Evolutionary conservation across 2,113 vertebrate genomes (phyloP).

Genomic region (Eulacestoma nigropectus): DNA sequence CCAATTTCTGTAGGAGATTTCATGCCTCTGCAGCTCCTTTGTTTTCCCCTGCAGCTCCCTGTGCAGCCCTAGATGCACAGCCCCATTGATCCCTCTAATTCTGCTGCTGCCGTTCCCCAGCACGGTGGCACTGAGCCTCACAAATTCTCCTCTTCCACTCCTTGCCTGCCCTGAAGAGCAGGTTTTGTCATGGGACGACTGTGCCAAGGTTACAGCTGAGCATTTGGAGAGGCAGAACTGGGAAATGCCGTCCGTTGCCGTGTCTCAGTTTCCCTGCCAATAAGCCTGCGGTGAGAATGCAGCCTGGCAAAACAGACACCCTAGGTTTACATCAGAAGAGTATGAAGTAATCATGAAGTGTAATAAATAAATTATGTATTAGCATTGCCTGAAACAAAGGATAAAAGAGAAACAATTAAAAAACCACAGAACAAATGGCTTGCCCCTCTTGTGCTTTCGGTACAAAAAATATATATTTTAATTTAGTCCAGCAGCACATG

Average conservation of each 20-base stretch:
- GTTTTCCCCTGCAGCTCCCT: not conserved
- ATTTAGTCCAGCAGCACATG: not conserved
- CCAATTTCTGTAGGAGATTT: not conserved
- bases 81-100: not conserved
- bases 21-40: not conserved
- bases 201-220: not conserved
- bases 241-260: fast-evolving
- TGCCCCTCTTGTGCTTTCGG: not conserved
- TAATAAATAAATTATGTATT: not conserved
- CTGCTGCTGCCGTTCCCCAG: too few species aligned
- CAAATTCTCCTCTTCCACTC: not conserved
- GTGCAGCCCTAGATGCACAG: not conserved
- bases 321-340: not conserved
- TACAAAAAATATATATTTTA: not conserved
- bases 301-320: not conserved
- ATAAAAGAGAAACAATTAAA: not conserved
- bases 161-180: not conserved
- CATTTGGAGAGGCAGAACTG: not conserved
- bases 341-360: not conserved
- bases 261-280: not conserved
- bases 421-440: not conserved
- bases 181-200: not conserved
- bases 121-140: fast-evolving
- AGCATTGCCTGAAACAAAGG: not conserved
- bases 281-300: not conserved